Evolutionary conservation across 2,888 invertebrate species (phyloP).

Genomic region (Lasioglossum lativentre): DNA sequence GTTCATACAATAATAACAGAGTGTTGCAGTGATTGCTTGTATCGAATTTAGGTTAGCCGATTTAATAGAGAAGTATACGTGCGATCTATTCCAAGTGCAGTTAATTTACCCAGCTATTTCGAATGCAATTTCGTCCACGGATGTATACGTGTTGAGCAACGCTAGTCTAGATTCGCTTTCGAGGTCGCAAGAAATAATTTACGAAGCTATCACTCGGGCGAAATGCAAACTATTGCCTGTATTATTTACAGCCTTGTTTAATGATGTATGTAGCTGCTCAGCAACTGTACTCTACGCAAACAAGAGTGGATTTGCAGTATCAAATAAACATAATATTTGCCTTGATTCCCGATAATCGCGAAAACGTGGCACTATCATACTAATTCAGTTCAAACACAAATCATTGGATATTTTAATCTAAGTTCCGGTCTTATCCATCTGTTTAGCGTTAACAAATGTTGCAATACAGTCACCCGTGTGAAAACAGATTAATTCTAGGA

Average conservation of each 20-base stretch:
- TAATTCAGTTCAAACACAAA: neutral
- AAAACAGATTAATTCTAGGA: neutral
- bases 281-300: neutral
- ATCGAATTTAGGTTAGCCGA: neutral
- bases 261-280: neutral
- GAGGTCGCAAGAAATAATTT: constrained; percentile 34
- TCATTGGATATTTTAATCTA: neutral
- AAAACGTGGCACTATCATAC: neutral
- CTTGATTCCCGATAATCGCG: neutral
- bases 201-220: constrained; percentile 23
- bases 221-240: constrained; percentile 25
- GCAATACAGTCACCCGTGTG: neutral
- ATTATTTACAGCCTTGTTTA: constrained; percentile 15
- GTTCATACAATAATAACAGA: too few relatives aligned
- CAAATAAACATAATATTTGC: constrained; percentile 16
- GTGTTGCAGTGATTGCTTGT: neutral
- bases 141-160: constrained; percentile 2
- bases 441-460: neutral
- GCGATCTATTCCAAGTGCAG: constrained; percentile 14
- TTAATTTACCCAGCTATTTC: neutral
- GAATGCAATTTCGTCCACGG: constrained; percentile 18
- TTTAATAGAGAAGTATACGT: constrained; percentile 2
- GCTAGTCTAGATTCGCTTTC: constrained; percentile 21
- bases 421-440: neutral
- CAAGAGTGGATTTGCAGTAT: neutral